Base-by-base conservation (phyloP, 1,140 invertebrate genomes). In the Solen grandis region DNA sequence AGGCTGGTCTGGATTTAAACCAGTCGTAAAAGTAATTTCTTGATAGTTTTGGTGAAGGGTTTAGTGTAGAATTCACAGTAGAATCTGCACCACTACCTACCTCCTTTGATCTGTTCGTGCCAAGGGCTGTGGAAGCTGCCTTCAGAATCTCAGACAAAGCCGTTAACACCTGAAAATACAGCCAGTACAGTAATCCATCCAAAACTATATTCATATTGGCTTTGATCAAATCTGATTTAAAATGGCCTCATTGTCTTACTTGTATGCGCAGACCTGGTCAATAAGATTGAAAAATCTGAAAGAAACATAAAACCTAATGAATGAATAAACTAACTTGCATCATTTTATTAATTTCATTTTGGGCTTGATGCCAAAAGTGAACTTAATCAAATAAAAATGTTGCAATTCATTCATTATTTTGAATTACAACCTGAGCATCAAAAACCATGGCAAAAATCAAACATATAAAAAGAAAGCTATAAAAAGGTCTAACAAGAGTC, bases 71-170 rank as follows among this genome's bases (percentile, higher is more conserved):
- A 19, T 19, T 29, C 31, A 29, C 29, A 14, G 31, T 62, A n/a
- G 19, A 62, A 16, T 62, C 19, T 62, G 31, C 59, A 22, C n/a
- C 13, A 62, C 1, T 16, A 69, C 16, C 13, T 38, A 77, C 74
- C 74, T 55, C 60, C 60, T 66, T 66, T 77, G 27, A 77, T 63
- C 38, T 77, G 62, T 1, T 66, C 60, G 74, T 77, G 27, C 74
- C 74, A 29, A 77, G 14, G 60, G 50, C 62, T 0, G 38, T 27
- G 14, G 60, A 41, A 36, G 60, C 60, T 22, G 74, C 74, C 50
- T 66, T 77, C 46, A 77, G 52, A 31, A 77, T 77, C 16, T 77
- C 74, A n/a, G 62, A 41, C 5, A 77, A 35, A 16, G 38, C 62
- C 16, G 41, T 16, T 25, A 66, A 22, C 22, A 77, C 74, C 74